phyloP scores from a whole-genome alignment of 2,888 invertebrate species.

The Dioctria linearis region DNA sequence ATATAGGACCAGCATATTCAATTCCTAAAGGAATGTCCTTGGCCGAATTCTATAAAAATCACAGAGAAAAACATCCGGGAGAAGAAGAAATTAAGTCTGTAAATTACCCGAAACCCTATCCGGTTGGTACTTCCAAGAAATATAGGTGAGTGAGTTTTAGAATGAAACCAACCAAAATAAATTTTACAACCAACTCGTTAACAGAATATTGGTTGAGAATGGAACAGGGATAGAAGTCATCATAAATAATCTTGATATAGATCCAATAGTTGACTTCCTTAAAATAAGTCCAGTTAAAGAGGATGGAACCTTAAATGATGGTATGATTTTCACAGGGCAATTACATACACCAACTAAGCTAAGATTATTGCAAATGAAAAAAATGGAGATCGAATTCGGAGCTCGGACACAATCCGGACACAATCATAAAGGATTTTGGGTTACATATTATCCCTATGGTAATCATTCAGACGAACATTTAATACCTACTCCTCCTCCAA shows the following conservation, averaged over 20 bases:
- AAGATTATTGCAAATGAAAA: conserved; percentile 53
- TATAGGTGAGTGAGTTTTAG: background rate
- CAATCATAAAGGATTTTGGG: conserved; percentile 57
- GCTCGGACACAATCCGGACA: conserved; percentile 53
- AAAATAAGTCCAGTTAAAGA: conserved; percentile 54
- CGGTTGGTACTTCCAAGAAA: background rate
- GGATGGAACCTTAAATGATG: conserved; percentile 41
- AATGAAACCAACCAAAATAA: background rate
- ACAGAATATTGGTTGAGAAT: conserved; percentile 56
- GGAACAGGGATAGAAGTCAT: conserved; percentile 59
- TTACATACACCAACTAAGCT: conserved; percentile 57
- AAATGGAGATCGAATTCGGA: conserved; percentile 57
- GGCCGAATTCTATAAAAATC: background rate
- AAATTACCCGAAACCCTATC: conserved; percentile 33
- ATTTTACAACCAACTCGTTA: conserved; percentile 15
- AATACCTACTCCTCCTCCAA: conserved; percentile 57
- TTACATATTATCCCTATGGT: conserved; percentile 58
- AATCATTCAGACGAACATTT: conserved; percentile 10
- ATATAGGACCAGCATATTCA: background rate
- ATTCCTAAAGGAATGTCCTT: background rate
- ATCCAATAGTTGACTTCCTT: conserved; percentile 58
- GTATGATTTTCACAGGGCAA: conserved; percentile 59
- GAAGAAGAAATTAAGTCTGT: conserved; percentile 31
- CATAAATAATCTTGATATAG: conserved; percentile 59
- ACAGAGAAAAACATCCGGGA: background rate